Evolutionary conservation across 2,797 vertebrate species (phyloP).

Genomic region (Gallinago nigripennis): DNA sequence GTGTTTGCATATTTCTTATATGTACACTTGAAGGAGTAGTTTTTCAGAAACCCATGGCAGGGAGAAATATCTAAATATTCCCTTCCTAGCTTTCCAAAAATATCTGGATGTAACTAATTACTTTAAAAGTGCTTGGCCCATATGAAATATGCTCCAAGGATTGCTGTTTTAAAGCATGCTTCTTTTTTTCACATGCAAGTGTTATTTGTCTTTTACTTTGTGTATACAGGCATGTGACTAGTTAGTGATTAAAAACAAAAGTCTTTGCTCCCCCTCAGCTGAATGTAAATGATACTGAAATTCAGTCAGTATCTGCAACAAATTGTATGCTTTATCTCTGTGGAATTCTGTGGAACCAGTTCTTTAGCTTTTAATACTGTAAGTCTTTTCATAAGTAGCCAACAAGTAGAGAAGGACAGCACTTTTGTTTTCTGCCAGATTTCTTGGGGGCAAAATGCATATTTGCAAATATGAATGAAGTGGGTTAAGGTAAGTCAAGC

Average conservation of each 20-base stretch:
- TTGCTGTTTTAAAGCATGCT: background rate
- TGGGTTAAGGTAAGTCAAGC: slow-evolving; percentile 78
- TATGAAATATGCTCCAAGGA: background rate
- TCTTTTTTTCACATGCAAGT: background rate
- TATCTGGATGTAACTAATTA: background rate
- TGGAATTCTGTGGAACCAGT: slow-evolving; percentile 88
- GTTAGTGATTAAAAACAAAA: background rate
- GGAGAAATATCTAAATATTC: background rate
- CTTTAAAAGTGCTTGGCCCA: background rate
- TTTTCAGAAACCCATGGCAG: slow-evolving; percentile 2
- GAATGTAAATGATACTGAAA: slow-evolving; percentile 5
- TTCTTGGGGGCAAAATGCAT: slow-evolving; percentile 80
- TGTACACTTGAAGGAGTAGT: background rate
- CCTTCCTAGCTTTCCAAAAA: background rate
- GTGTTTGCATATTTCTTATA: background rate
- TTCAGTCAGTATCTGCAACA: slow-evolving; percentile 7
- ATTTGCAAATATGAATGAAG: slow-evolving; percentile 77
- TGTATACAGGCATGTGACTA: background rate
- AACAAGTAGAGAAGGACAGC: slow-evolving; percentile 40
- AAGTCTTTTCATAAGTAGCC: slow-evolving; percentile 69
- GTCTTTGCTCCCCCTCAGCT: background rate
- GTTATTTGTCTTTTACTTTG: background rate
- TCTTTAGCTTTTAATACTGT: slow-evolving; percentile 72
- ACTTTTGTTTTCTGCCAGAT: slow-evolving; percentile 79
- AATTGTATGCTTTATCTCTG: slow-evolving; percentile 25